These are phyloP conservation scores for Spea multiplicata DNA, from an alignment of 2,113 vertebrate genomes.

Conservation along the genomic window DNA sequence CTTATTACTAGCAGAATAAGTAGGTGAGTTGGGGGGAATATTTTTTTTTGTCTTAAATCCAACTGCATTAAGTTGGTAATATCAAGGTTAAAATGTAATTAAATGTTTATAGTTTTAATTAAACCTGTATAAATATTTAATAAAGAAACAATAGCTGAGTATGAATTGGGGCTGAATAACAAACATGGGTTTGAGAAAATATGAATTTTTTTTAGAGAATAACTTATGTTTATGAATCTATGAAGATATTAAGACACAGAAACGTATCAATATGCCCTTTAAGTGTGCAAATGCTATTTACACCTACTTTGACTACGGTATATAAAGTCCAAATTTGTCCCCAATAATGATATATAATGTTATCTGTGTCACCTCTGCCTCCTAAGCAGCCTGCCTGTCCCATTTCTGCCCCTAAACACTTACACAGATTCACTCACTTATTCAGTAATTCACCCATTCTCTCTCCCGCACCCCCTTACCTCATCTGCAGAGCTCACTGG, in stretches of 20 bases:
- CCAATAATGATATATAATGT: conserved; percentile 2
- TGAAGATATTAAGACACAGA: conserved; percentile 11
- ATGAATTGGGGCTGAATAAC: conserved; percentile 49
- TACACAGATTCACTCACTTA: no score
- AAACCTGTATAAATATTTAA: conserved; percentile 52
- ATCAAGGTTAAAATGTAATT: conserved; percentile 10
- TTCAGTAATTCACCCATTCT: no score
- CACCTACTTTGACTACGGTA: background rate
- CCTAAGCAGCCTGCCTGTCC: no score
- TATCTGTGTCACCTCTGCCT: background rate
- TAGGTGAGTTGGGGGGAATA: no score
- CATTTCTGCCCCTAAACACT: no score
- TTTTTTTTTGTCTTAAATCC: no score
- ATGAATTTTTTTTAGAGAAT: conserved; percentile 4
- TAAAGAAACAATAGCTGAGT: conserved; percentile 52
- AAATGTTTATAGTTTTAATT: conserved; percentile 13
- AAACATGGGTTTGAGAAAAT: background rate
- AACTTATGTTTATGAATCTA: background rate
- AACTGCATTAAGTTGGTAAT: background rate
- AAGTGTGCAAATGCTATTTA: background rate
- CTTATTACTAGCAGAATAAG: no score
- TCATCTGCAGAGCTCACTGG: no score
- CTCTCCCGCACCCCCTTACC: no score
- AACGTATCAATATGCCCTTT: conserved; percentile 5
- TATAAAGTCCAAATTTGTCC: background rate